Evolutionary conservation across 2,797 vertebrate genomes (phyloP), one percentile per base, ranked within the genome.

Genomic region (Chaetophractus vellerosus): DNA sequence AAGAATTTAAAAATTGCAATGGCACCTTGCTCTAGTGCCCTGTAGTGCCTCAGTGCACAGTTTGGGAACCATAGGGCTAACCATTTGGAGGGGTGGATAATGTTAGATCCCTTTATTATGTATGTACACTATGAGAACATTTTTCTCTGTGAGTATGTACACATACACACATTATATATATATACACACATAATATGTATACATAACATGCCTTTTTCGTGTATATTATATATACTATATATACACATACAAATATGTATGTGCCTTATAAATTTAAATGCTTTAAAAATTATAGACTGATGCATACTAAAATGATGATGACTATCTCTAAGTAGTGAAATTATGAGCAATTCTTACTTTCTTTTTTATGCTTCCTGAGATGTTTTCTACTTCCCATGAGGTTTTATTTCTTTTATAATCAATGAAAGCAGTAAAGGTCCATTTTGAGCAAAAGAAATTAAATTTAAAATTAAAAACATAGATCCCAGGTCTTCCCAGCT

Each of bases 371-470:
- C n/a, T 78, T 48, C 38, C 24, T 69, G 16, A 57, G 63, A 59
- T 59, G 50, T 82, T 90, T 84, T 59, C 50, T 41, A 71, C 11
- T 82, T 72, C 36, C 55, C 31, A 45, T 24, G 14, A 82, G 31
- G 36, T 76, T 92, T 28, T 82, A 41, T 66, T 63, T 6, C 61
- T 31, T 81, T 71, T 86, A 90, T 82, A 78, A 82, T 6, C 63
- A 72, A 50, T 71, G 36, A 81, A 90, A 74, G 31, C 31, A 82
- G 12, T n/a, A 38, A 50, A 50, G 50, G 14, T 78, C n/a, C 31
- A 52, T 41, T 90, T 33, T 90, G 38, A 82, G 66, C 36, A 74
- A 91, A 93, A 88, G 5, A 69, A 63, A 96, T 92, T 76, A 79
- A 91, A 74, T 36, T 75, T 61, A 93, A 80, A 86, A 33, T 31